Evolutionary conservation across 2,113 vertebrate genomes (phyloP).

Genomic region (Tautogolabrus adspersus): DNA sequence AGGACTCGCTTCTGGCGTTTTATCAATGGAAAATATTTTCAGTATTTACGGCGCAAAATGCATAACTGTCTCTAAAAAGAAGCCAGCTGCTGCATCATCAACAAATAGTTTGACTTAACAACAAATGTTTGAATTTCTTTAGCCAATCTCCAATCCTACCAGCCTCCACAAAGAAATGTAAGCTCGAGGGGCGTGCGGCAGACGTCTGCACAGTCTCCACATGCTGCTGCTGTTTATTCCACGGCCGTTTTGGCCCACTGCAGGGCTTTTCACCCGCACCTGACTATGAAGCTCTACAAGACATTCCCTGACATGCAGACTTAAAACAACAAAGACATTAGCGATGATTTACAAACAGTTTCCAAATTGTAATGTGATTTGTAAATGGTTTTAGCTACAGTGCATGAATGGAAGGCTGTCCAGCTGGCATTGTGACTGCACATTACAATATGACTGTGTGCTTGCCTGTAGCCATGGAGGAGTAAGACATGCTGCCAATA

Average conservation of each 20-base stretch:
- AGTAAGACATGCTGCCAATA: conserved; percentile 22
- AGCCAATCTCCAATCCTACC: background rate
- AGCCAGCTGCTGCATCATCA: background rate
- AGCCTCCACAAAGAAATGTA: background rate
- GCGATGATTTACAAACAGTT: conserved; percentile 41
- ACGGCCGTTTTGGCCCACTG: background rate
- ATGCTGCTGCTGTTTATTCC: background rate
- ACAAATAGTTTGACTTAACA: background rate
- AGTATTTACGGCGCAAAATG: background rate
- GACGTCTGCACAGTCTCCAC: conserved; percentile 4
- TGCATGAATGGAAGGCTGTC: conserved; percentile 10
- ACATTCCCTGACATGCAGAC: background rate
- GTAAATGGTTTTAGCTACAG: conserved; percentile 38
- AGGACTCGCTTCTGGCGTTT: background rate
- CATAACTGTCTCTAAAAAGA: background rate
- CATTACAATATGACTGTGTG: conserved; percentile 15
- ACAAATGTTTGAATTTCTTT: background rate
- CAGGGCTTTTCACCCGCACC: conserved; percentile 19
- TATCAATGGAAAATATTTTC: background rate
- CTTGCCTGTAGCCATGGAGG: conserved; percentile 26
- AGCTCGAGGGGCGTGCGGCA: background rate
- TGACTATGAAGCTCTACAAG: conserved; percentile 25
- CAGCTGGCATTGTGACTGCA: conserved; percentile 32
- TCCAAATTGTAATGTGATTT: conserved; percentile 54
- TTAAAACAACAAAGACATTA: conserved; percentile 29